Base-by-base conservation (phyloP, 2,888 invertebrate species). In the Tyria jacobaeae region DNA sequence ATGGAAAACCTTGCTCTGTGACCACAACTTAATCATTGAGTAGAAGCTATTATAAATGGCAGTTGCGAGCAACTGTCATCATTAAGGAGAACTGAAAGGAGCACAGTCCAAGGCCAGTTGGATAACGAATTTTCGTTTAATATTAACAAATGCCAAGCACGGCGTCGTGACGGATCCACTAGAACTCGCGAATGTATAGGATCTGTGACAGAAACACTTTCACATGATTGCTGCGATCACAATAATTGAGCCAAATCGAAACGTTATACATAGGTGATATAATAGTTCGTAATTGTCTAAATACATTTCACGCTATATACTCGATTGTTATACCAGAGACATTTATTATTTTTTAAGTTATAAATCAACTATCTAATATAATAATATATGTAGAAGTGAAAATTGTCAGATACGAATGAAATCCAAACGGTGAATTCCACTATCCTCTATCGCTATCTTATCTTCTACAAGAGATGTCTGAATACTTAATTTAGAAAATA, bases 121-220 rank as follows among this genome's bases (percentile, higher is more conserved):
- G 88, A 92, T 92, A 92, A 92, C 92, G 91, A 91, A 93, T 92
- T 93, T 94, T 92, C 89, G 89, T 91, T 91, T 89, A 89, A 89
- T 91, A 90, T 91, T 91, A 90, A 91, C 91, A 91, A 91, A 89
- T 89, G 86, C 87, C 88, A 87, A 85, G 85, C 88, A 88, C 83
- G 87, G 88, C 80, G 87, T 90, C 89, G 90, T 91, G 90, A 89
- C 88, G 86, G 87, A 87, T 86, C 79, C 83, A 83, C 83, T 84
- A 81, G 83, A 85, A 81, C 82, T 87, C 80, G 85, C 89, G 88
- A 88, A 90, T 88, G 87, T 87, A 86, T 82, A 82, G 75, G 72
- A 80, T 79, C 78, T 78, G 78, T 84, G 82, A 81, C 78, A 81
- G 71, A 81, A 84, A 74, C 81, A 88, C 91, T 92, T 92, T 91